Percentiles rank a stretch among this genome's conserved stretches.
Conservation (phyloP, 92 coral and sea anemone genomes). For the Epizoanthus rinbou region DNA sequence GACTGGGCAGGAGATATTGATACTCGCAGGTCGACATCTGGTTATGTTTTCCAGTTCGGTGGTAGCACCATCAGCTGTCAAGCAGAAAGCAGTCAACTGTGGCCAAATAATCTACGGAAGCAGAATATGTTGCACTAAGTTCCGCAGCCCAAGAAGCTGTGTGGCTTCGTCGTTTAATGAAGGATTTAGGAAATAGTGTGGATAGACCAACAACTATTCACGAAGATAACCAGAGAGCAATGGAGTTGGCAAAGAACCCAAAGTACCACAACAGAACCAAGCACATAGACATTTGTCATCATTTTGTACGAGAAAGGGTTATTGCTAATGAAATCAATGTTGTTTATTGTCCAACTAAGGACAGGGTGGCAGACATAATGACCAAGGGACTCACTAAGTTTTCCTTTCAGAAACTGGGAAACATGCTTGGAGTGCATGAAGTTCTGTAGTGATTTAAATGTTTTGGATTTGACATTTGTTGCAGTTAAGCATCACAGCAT, state of each 20-base stretch:
- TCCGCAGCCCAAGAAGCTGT: conserved; percentile 55
- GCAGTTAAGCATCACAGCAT: not conserved
- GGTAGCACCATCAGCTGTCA: conserved; percentile 29
- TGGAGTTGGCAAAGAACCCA: conserved; percentile 62
- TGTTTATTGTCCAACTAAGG: conserved; percentile 50
- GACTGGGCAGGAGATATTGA: conserved; percentile 31
- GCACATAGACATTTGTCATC: conserved; percentile 66
- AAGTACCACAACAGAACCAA: conserved; percentile 60
- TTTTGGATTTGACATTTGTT: not conserved
- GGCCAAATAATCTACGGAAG: conserved; percentile 55
- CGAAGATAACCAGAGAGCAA: conserved; percentile 72
- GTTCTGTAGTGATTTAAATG: not conserved
- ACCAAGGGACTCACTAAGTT: conserved; percentile 46
- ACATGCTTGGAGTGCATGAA: conserved; percentile 25
- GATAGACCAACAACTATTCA: conserved; percentile 30
- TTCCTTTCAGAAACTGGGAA: conserved; percentile 39
- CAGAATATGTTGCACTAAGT: conserved; percentile 60
- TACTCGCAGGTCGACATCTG: conserved; percentile 40
- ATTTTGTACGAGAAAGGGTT: conserved; percentile 58
- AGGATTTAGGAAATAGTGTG: conserved; percentile 36
- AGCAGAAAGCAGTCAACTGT: conserved; percentile 48
- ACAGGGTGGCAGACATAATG: conserved; percentile 69
- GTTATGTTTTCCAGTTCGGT: conserved; percentile 41
- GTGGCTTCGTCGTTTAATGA: conserved; percentile 35
- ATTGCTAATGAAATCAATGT: conserved; percentile 46